phyloP scores from a whole-genome alignment of 92 coral and sea anemone genomes.

The Phenganax subtilis region DNA sequence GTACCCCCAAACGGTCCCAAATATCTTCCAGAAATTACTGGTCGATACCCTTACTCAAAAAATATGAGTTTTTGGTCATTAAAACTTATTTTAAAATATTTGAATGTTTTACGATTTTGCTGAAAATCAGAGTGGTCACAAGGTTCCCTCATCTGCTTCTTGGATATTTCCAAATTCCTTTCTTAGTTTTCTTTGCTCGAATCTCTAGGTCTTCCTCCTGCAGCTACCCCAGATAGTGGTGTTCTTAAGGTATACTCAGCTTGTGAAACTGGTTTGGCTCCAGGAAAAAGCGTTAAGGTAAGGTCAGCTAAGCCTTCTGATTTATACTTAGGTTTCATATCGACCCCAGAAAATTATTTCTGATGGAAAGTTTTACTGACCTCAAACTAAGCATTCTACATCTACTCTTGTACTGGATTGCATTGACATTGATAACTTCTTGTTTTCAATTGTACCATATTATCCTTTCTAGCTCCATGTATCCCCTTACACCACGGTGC shows the following conservation, averaged over 20 bases:
- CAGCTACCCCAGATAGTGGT: conserved; percentile 59
- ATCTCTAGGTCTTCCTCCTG: conserved; percentile 29
- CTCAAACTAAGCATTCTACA: background rate
- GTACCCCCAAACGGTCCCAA: no score
- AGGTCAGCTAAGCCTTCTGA: background rate
- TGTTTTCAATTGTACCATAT: background rate
- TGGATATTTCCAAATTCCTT: no score
- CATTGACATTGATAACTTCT: background rate
- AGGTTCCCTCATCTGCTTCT: no score
- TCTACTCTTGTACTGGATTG: no score
- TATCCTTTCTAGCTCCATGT: conserved; percentile 65
- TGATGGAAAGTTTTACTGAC: background rate
- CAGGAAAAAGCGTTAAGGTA: conserved; percentile 95
- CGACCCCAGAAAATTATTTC: no score
- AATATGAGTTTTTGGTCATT: no score
- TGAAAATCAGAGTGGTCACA: no score
- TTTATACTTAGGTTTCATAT: background rate
- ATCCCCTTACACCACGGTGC: conserved; percentile 71
- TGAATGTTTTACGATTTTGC: no score
- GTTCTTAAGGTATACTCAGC: conserved; percentile 81
- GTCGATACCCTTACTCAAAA: no score
- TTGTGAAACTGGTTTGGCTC: conserved; percentile 82
- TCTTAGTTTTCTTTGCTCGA: background rate
- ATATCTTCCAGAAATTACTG: no score
- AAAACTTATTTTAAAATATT: no score